phyloP scores from a whole-genome alignment of 2,797 vertebrate species.

The Nyctibius grandis region DNA sequence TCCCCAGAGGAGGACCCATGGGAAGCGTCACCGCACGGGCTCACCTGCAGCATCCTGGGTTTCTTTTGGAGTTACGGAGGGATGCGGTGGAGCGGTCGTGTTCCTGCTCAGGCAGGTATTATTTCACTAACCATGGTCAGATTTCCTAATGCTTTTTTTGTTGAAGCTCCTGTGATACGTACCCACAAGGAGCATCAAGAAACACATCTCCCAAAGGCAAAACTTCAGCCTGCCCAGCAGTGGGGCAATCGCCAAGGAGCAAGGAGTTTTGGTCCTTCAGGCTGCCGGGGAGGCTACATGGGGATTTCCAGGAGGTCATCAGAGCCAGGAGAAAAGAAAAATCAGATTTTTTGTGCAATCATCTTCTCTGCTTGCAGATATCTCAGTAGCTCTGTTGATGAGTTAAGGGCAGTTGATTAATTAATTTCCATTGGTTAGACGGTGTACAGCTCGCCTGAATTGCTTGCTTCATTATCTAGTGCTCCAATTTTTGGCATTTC shows the following conservation, averaged over 20 bases:
- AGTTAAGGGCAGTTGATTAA: not conserved
- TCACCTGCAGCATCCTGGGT: not conserved
- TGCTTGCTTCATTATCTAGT: not conserved
- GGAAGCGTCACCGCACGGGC: fast-evolving
- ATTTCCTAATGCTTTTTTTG: not conserved
- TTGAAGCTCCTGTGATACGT: not conserved
- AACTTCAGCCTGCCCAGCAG: not conserved
- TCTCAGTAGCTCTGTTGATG: not conserved
- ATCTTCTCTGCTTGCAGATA: not conserved
- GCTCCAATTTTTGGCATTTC: slow-evolving; percentile 14
- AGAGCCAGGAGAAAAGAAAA: not conserved
- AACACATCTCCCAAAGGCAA: not conserved
- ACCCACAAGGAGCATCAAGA: not conserved
- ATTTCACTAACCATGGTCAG: not conserved
- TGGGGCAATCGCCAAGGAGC: not conserved
- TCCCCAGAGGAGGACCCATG: not conserved
- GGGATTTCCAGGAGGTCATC: not conserved
- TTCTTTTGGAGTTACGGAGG: not conserved
- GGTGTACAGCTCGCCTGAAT: not conserved
- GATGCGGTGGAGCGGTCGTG: fast-evolving
- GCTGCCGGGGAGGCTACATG: fast-evolving
- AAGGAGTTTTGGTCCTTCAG: not conserved
- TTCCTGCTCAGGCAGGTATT: not conserved
- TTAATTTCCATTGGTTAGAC: not conserved
- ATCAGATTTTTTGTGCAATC: not conserved